Percentiles rank a stretch among this genome's conserved stretches.
Evolutionary conservation across 2,888 invertebrate species (phyloP).

Genomic region (Acheta domesticus): DNA sequence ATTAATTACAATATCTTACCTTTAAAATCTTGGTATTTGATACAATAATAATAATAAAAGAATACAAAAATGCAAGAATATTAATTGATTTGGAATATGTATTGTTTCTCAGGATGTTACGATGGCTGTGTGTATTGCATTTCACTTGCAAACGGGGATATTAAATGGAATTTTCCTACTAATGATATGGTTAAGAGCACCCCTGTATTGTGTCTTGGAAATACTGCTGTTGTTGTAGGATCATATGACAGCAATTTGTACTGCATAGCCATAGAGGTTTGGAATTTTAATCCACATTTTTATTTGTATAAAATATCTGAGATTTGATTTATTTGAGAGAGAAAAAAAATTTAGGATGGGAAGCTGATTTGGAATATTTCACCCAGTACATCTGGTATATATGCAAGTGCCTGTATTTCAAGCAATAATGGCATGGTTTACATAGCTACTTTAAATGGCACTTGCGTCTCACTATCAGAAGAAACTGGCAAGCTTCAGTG

Average conservation of each 20-base stretch:
- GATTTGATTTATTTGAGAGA: not conserved
- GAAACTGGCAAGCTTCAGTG: constrained; percentile 55
- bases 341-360: constrained; percentile 35
- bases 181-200: constrained; percentile 64
- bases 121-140: constrained; percentile 70
- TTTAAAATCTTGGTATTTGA: not conserved
- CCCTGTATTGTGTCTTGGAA: constrained; percentile 48
- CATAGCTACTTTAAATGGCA: constrained; percentile 31
- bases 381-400: constrained; percentile 28
- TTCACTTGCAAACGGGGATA: constrained; percentile 52
- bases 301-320: not conserved
- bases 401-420: constrained; percentile 32
- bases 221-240: constrained; percentile 59
- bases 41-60: not conserved
- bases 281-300: constrained; percentile 34
- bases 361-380: constrained; percentile 41
- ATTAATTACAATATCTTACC: not conserved
- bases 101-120: constrained; percentile 57
- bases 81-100: not conserved
- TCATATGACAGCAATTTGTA: constrained; percentile 68
- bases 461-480: constrained; percentile 52
- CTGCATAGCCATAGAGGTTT: constrained; percentile 56
- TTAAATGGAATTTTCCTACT: constrained; percentile 62
- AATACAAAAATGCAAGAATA: not conserved
- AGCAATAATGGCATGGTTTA: constrained; percentile 20